Base-by-base conservation (phyloP, 2,113 vertebrate genomes). In the Lampris megalopsis region DNA sequence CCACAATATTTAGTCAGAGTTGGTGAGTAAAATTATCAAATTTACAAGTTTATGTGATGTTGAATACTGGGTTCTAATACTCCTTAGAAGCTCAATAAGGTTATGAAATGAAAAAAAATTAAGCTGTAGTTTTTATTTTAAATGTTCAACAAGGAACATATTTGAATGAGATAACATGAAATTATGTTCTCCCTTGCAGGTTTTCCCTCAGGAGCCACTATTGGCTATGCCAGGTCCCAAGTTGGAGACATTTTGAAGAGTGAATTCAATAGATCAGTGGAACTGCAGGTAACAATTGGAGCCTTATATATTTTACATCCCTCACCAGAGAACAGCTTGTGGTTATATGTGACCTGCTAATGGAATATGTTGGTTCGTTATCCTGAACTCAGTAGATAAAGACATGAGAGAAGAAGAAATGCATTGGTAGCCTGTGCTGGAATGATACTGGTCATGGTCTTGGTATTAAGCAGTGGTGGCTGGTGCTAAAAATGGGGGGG, bases 261-360 rank as follows among this genome's bases (percentile, higher is more conserved):
- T 11, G 95, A 95, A 73, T 99, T 97, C 92, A 97, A 94, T 85
- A 95, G 95, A 52, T 91, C 93, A 0, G 93, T 98, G 73, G 98
- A 99, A 84, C 90, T 99, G 61, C 96, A 98, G 97, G 97, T 98
- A 94, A 40, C 81, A 48, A 0, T 43, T 2, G 24, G 8, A 10
- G 8, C 45, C n/a, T 9, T 61, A 35, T 6, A 40, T 38, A 38
- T 59, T 11, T 37, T 38, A 58, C 36, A 5, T 59, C 11, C 11
- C 10, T 54, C n/a, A 54, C 5, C 52, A 54, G 10, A 53, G 11
- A n/a, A 54, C 24, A n/a, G 43, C 2, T 45, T 45, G 43, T 7
- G 7, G 24, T 24, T 24, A 24, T 24, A 24, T 24, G 24, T 5
- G 43, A 6, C 43, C 43, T 45, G 24, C 43, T 6, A 6, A 6